A percentile compares a stretch with the other conserved stretches of the same genome.
phyloP scores from a whole-genome alignment of 2,888 invertebrate genomes.

The Thecocarcelia acutangulata region DNA sequence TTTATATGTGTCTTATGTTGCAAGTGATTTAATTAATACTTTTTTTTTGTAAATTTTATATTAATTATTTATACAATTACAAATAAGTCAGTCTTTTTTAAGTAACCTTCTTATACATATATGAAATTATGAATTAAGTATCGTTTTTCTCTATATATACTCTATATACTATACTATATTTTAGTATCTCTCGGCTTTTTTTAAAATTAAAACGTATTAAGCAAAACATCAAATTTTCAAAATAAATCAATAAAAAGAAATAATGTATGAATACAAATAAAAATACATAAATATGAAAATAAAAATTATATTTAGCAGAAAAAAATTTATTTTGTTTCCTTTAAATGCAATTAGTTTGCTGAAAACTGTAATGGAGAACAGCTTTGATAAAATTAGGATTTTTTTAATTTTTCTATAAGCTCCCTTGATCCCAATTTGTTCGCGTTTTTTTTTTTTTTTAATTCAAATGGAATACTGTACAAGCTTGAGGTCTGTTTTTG shows the following conservation, averaged over 20 bases:
- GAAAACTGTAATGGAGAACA: too few species aligned
- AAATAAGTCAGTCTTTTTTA: constrained; percentile 47
- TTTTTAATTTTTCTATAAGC: too few species aligned
- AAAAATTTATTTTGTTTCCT: constrained; percentile 22
- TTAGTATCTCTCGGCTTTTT: constrained; percentile 63
- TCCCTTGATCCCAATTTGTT: too few species aligned
- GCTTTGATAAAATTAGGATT: too few species aligned
- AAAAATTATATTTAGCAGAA: constrained; percentile 63
- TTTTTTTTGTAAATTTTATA: constrained; percentile 45
- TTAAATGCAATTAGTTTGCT: background rate
- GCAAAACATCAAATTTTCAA: constrained; percentile 49
- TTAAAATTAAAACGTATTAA: constrained; percentile 40
- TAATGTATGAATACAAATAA: constrained; percentile 64
- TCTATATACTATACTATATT: constrained; percentile 47
- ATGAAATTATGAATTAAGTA: constrained; percentile 63
- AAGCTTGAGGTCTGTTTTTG: too few species aligned
- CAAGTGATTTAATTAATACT: constrained; percentile 56
- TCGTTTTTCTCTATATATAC: constrained; percentile 57
- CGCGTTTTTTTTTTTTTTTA: too few species aligned
- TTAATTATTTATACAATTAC: constrained; percentile 49
- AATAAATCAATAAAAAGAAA: constrained; percentile 46
- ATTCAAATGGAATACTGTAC: too few species aligned
- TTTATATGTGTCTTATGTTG: constrained; percentile 47
- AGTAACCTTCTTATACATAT: constrained; percentile 50
- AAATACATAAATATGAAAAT: constrained; percentile 49